Conservation (phyloP, 2,113 vertebrate genomes). For the Etia nguti region DNA sequence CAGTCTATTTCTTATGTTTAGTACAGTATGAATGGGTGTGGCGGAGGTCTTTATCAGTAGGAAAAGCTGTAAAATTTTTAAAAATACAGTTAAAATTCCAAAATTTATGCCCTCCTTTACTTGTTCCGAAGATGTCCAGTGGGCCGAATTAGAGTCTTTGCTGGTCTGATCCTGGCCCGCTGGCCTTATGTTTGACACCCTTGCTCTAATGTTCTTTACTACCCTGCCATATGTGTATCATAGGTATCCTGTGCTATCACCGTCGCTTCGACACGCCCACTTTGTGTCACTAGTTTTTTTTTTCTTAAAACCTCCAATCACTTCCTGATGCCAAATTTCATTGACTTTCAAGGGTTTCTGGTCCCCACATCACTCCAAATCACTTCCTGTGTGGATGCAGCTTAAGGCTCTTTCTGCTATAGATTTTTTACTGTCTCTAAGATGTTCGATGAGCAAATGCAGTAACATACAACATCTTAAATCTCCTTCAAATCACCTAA, state of each 20-base stretch:
- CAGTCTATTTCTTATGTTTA: no score
- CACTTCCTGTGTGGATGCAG: background rate
- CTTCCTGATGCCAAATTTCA: background rate
- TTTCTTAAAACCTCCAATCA: background rate
- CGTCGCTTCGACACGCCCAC: background rate
- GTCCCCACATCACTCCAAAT: background rate
- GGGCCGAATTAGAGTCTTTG: background rate
- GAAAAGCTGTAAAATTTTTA: no score
- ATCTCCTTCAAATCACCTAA: background rate
- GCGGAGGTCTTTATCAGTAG: no score
- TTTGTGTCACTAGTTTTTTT: accelerated
- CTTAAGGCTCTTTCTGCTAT: background rate
- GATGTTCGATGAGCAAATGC: background rate
- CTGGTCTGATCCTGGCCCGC: background rate
- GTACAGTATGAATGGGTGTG: no score
- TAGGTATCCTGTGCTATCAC: background rate
- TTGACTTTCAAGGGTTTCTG: background rate
- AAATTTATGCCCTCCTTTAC: no score
- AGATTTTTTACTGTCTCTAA: background rate
- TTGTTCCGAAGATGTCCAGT: background rate
- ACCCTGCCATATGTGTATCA: background rate
- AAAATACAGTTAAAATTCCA: no score
- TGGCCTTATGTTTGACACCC: background rate
- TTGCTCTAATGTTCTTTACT: background rate
- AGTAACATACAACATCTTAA: background rate